Base-by-base conservation (phyloP, 2,113 vertebrate genomes). In the Hemiprocne comata region DNA sequence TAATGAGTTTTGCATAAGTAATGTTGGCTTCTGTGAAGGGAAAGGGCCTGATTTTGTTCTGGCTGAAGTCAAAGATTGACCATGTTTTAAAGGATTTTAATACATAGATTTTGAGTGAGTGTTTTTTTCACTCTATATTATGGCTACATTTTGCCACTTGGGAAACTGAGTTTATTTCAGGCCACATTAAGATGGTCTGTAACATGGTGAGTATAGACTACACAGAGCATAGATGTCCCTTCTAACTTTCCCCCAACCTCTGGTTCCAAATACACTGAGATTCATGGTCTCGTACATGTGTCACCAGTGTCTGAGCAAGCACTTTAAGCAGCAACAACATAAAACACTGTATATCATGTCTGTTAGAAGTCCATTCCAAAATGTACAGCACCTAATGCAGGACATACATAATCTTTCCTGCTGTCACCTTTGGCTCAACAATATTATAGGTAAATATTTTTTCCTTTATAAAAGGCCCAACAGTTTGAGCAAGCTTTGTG, bases 401-500 rank as follows among this genome's bases (percentile, higher is more conserved):
- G 65, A 29, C 19, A 16, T 17, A 12, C 25, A 31, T 91, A 60
- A 86, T 13, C 31, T 92, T 76, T 78, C 53, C 50, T 90, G 29
- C 38, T 87, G 87, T 93, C 79, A 84, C 61, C 8, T 94, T 70
- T 79, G 54, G n/a, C n/a, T 90, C 67, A 86, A 23, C 48, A 83
- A 15, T 90, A 78, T 40, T 91, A 85, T 78, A 92, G 46, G 50
- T 90, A 89, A 80, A 64, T 40, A 40, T 94, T 97, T 96, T 42
- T 89, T 62, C 53, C 78, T 93, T 96, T 93, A 40, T 88, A 77
- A 85, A 79, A 82, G 51, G 20, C 51, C 40, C 29, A 85, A 9
- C 26, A 38, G 21, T 71, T 78, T 94, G 69, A 93, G 40, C 48
- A 72, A 34, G 81, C 65, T 76, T 89, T 57, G 53, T 85, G 72